Evolutionary conservation across 2,888 invertebrate species (phyloP).

Genomic region (Hermaeophaga mercurialis): DNA sequence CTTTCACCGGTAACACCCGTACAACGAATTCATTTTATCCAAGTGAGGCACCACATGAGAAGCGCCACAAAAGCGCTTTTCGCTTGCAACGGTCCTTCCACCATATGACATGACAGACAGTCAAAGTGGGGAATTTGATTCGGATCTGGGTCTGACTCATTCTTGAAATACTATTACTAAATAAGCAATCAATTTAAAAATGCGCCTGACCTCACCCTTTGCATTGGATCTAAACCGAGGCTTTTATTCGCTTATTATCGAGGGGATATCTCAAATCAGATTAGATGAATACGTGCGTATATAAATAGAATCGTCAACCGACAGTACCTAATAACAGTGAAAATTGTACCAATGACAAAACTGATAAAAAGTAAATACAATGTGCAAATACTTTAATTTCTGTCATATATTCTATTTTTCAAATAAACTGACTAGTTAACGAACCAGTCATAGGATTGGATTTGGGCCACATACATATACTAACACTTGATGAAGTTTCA

Average conservation of each 20-base stretch:
- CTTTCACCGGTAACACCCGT: neutral
- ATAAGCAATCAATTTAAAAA: constrained; percentile 23
- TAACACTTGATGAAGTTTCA: too few species aligned
- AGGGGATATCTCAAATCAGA: neutral
- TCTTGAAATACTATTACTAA: constrained; percentile 20
- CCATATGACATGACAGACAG: constrained; percentile 5
- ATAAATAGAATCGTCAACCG: too few species aligned
- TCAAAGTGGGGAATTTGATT: constrained; percentile 28
- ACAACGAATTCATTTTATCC: neutral
- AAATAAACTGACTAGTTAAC: too few species aligned
- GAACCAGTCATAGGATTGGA: too few species aligned
- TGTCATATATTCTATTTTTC: too few species aligned
- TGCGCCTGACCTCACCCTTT: constrained; percentile 28
- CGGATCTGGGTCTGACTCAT: constrained; percentile 34
- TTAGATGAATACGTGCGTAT: too few species aligned
- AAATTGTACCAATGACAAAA: too few species aligned
- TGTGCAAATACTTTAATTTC: too few species aligned
- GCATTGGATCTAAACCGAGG: constrained; percentile 8
- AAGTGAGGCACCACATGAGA: too few species aligned
- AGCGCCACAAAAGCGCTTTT: constrained; percentile 11
- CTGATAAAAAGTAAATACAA: too few species aligned
- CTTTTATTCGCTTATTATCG: constrained; percentile 8
- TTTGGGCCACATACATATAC: too few species aligned
- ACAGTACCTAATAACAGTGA: too few species aligned
- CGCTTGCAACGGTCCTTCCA: neutral